Percentiles rank a stretch among this genome's conserved stretches.
Conservation (phyloP, 2,113 vertebrate genomes). For the Athene cunicularia region DNA sequence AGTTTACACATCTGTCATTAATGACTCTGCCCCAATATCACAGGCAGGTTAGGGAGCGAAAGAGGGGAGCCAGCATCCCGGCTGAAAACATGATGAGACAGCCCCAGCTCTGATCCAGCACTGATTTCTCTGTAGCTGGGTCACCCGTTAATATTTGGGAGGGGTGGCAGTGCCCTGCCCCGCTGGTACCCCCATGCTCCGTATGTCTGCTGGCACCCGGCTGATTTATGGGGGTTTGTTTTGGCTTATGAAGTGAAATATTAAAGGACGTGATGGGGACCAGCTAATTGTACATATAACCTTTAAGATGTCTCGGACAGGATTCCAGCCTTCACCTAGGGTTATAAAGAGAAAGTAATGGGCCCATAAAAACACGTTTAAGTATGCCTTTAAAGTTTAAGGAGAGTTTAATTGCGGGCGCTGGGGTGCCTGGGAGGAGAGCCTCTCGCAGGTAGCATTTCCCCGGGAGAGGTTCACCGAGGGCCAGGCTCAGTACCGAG, state of each 20-base stretch:
- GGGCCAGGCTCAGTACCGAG: background rate
- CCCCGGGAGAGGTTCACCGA: background rate
- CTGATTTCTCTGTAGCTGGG: fast-evolving
- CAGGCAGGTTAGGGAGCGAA: background rate
- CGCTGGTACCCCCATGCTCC: fast-evolving
- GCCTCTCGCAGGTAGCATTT: background rate
- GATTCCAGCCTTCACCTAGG: slow-evolving; percentile 67
- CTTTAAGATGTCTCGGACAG: slow-evolving; percentile 66
- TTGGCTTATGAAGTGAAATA: slow-evolving; percentile 28
- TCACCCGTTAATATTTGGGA: fast-evolving
- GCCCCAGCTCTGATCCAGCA: background rate
- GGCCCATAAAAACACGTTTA: slow-evolving; percentile 70
- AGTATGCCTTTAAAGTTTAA: slow-evolving; percentile 74
- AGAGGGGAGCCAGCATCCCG: background rate
- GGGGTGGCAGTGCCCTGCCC: background rate
- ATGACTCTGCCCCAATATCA: slow-evolving; percentile 32
- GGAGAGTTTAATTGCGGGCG: slow-evolving; percentile 61
- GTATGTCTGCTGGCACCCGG: fast-evolving
- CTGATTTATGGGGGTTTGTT: background rate
- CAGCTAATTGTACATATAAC: slow-evolving; percentile 68
- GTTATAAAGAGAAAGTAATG: slow-evolving; percentile 75
- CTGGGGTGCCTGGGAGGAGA: slow-evolving; percentile 21
- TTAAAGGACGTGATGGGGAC: slow-evolving; percentile 41
- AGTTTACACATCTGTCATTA: slow-evolving; percentile 71
- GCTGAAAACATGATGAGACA: fast-evolving